These are phyloP conservation scores for Meteorus cinctellus DNA, from an alignment of 2,888 invertebrate species.

Conservation along the genomic window DNA sequence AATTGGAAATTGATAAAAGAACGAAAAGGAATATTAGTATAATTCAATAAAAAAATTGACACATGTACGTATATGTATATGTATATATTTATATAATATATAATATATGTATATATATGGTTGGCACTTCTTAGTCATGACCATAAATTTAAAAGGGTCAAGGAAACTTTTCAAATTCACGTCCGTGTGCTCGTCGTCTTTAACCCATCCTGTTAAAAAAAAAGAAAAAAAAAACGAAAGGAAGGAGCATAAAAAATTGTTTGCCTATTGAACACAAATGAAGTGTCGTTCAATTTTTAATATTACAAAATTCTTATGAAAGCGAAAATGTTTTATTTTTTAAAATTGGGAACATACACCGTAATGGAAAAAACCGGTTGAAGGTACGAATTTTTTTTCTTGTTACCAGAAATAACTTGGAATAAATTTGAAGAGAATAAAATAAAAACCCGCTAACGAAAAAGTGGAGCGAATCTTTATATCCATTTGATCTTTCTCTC, in stretches of 20 bases:
- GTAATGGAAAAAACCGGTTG: background rate
- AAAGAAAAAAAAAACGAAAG: conserved; percentile 11
- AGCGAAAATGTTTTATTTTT: conserved; percentile 22
- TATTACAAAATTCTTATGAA: conserved; percentile 50
- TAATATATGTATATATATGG: conserved; percentile 15
- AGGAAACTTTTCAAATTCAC: conserved; percentile 59
- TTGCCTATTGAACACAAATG: background rate
- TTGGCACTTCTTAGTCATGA: conserved; percentile 14
- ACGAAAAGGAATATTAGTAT: conserved; percentile 34
- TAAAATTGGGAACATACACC: background rate
- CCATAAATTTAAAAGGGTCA: conserved; percentile 61
- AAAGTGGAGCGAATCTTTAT: conserved; percentile 14
- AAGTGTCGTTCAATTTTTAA: conserved; percentile 4
- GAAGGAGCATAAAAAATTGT: conserved; percentile 22
- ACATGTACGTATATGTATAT: background rate
- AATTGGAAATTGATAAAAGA: conserved; percentile 3
- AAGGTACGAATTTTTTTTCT: background rate
- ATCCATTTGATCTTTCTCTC: conserved; percentile 42
- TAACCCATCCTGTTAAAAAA: background rate
- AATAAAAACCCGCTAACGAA: background rate
- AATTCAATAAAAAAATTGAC: conserved; percentile 34
- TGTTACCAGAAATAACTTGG: background rate
- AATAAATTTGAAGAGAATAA: background rate
- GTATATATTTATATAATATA: too few species aligned
- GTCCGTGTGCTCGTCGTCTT: background rate